Conservation (phyloP, 2,888 invertebrate genomes). For the Helleia helle region DNA sequence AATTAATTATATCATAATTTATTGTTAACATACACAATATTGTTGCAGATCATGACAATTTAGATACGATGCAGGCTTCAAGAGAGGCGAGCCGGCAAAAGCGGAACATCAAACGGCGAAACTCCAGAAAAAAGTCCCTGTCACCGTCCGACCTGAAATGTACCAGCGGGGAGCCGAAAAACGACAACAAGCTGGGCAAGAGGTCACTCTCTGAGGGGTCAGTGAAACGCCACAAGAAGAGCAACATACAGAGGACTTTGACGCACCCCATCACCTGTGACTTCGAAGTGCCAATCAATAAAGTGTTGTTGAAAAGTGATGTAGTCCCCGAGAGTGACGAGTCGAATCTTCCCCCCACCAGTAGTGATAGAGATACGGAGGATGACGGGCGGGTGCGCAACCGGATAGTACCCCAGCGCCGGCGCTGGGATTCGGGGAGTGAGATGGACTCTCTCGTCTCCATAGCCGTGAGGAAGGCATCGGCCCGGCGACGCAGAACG, state of each 20-base stretch:
- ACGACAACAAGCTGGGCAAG: slow-evolving; percentile 51
- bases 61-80: slow-evolving; percentile 57
- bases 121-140: slow-evolving; percentile 66
- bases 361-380: slow-evolving; percentile 68
- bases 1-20: no score
- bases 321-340: slow-evolving; percentile 53
- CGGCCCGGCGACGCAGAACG: slow-evolving; percentile 74
- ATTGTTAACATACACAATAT: no score
- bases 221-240: slow-evolving; percentile 65
- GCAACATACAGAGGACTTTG: slow-evolving; percentile 63
- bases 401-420: slow-evolving; percentile 40
- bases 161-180: slow-evolving; percentile 41
- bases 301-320: slow-evolving; percentile 13
- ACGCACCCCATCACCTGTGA: slow-evolving; percentile 60
- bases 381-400: slow-evolving; percentile 50
- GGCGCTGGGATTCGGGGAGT: slow-evolving; percentile 65
- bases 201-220: slow-evolving; percentile 64
- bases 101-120: slow-evolving; percentile 59
- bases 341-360: slow-evolving; percentile 61
- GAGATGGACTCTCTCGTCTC: slow-evolving; percentile 77
- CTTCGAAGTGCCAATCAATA: slow-evolving; percentile 43
- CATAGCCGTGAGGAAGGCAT: slow-evolving; percentile 76
- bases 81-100: slow-evolving; percentile 63
- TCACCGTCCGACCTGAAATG: slow-evolving; percentile 65
- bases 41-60: slow-evolving; percentile 54